Conservation (phyloP, 2,888 invertebrate genomes). For the Microctonus brassicae region DNA sequence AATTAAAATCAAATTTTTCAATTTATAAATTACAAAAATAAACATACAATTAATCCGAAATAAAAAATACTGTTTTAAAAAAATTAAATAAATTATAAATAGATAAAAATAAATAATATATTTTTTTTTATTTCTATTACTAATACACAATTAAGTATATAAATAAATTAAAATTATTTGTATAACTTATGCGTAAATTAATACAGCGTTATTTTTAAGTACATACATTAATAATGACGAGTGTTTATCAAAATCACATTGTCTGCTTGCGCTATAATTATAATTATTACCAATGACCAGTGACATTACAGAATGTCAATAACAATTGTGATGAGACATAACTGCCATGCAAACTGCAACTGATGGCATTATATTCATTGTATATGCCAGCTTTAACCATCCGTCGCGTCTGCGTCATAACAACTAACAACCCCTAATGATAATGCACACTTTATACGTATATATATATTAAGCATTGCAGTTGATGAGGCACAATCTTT, state of each 20-base stretch:
- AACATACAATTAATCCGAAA: no score
- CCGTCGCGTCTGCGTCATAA: slow-evolving; percentile 21
- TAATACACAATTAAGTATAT: no score
- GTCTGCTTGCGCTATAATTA: slow-evolving; percentile 33
- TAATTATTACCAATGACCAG: slow-evolving; percentile 64
- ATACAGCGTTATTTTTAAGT: neutral
- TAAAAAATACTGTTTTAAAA: no score
- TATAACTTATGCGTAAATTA: neutral
- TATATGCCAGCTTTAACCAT: slow-evolving; percentile 32
- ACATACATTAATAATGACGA: neutral
- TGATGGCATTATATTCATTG: slow-evolving; percentile 65
- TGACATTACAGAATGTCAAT: slow-evolving; percentile 65
- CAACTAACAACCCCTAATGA: slow-evolving; percentile 1
- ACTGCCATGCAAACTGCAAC: slow-evolving; percentile 61
- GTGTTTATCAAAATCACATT: slow-evolving; percentile 18
- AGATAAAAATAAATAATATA: no score
- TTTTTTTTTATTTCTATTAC: no score
- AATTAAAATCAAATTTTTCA: no score
- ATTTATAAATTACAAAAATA: no score
- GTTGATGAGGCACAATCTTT: neutral
- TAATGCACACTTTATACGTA: neutral
- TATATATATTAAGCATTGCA: neutral
- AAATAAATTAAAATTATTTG: no score
- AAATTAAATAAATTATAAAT: no score
- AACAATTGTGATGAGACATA: slow-evolving; percentile 63